These are phyloP conservation scores for Crotophaga sulcirostris DNA, from an alignment of 2,113 vertebrate species.

Conservation along the genomic window DNA sequence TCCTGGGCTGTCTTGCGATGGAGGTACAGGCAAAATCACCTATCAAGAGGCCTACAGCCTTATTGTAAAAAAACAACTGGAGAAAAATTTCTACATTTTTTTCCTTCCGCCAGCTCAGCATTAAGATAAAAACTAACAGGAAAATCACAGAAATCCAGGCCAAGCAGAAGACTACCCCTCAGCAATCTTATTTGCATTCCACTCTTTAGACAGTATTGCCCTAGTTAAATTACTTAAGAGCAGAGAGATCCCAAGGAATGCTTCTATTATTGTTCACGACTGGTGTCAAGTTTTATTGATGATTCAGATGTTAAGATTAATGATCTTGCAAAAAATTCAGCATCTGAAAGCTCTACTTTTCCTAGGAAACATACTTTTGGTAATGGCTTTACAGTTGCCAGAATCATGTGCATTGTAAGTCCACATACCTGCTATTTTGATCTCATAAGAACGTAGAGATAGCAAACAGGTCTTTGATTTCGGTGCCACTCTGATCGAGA, in stretches of 20 bases:
- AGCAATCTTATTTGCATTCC: neutral
- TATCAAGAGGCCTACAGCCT: neutral
- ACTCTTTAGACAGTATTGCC: neutral
- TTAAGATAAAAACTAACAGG: neutral
- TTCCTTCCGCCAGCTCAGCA: neutral
- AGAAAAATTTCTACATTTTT: neutral
- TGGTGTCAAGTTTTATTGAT: neutral
- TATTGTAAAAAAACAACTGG: neutral
- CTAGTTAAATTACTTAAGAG: neutral
- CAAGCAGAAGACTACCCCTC: neutral
- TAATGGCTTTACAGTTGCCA: neutral
- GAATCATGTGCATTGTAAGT: neutral
- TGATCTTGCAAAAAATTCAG: neutral
- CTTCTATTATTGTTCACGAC: neutral
- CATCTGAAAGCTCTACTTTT: neutral
- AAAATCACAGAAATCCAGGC: neutral
- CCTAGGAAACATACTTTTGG: neutral
- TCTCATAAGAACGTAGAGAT: neutral
- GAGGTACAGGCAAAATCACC: neutral
- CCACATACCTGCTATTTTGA: neutral
- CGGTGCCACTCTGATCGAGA: neutral
- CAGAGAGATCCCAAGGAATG: neutral
- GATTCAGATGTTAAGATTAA: neutral
- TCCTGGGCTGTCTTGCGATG: neutral
- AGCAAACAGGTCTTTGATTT: neutral